Evolutionary conservation across 2,888 invertebrate genomes (phyloP).

Genomic region (Aporophyla nigra): DNA sequence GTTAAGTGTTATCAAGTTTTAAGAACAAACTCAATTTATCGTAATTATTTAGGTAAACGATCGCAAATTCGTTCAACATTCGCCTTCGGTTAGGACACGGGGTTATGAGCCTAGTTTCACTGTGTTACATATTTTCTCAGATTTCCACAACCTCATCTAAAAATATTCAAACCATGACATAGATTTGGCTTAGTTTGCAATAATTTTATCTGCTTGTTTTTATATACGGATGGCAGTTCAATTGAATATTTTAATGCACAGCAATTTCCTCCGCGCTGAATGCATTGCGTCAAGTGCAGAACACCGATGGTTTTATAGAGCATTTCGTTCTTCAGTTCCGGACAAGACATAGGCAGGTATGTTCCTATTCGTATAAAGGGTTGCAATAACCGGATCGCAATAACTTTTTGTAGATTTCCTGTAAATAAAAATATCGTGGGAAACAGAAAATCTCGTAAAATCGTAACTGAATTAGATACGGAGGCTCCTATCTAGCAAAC

Average conservation of each 20-base stretch:
- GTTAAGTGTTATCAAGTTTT: background rate
- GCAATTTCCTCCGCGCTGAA: constrained; percentile 10
- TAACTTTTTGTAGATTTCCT: background rate
- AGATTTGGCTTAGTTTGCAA: background rate
- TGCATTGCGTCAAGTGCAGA: constrained; percentile 6
- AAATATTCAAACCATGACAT: background rate
- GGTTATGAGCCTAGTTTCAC: background rate
- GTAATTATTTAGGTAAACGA: no score
- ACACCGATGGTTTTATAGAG: constrained; percentile 3
- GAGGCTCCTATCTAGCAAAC: background rate
- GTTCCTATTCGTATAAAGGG: background rate
- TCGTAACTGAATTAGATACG: constrained; percentile 4
- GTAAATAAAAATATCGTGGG: constrained; percentile 10
- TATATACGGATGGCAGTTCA: background rate
- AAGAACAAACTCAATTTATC: background rate
- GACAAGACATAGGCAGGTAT: background rate
- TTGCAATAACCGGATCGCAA: background rate
- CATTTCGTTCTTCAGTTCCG: background rate
- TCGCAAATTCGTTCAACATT: no score
- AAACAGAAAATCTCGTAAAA: constrained; percentile 12
- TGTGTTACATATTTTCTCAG: constrained; percentile 3
- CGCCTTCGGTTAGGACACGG: background rate
- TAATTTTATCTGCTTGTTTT: background rate
- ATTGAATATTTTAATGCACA: constrained; percentile 8
- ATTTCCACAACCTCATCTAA: background rate